Conservation (phyloP, 2,797 vertebrate genomes). For the Geotrypetes seraphini region DNA sequence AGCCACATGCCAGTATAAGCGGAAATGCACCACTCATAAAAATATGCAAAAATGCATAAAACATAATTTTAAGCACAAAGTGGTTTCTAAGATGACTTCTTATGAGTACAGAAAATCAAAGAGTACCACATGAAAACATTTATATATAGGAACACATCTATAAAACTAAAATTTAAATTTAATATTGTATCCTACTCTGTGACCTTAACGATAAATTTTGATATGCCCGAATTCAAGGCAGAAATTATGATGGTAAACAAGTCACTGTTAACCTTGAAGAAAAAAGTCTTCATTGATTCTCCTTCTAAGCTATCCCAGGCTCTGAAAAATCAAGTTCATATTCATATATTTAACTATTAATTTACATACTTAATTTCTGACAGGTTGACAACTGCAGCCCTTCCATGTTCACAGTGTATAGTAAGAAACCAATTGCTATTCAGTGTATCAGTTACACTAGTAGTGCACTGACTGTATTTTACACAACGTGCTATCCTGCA, state of each 20-base stretch:
- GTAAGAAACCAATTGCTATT: constrained; percentile 70
- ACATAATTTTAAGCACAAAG: no score
- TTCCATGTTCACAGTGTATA: constrained; percentile 47
- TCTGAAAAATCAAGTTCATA: constrained; percentile 46
- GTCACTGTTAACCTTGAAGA: constrained; percentile 47
- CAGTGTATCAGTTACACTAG: constrained; percentile 74
- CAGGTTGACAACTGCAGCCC: constrained; percentile 44
- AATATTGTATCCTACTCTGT: no score
- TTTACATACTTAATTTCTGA: constrained; percentile 69
- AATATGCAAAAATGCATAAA: no score
- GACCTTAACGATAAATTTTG: no score
- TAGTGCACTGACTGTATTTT: constrained; percentile 68
- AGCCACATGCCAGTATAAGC: no score
- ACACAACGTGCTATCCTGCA: constrained; percentile 83
- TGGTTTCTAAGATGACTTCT: no score
- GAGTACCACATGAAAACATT: no score
- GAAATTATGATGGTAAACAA: constrained; percentile 33
- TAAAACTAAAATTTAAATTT: no score
- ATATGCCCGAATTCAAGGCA: no score
- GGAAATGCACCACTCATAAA: no score
- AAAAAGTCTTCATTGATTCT: constrained; percentile 25
- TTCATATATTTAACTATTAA: constrained; percentile 52
- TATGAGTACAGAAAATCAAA: no score
- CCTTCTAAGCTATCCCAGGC: constrained; percentile 21
- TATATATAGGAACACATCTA: no score